A percentile compares a stretch with the other conserved stretches of the same genome.
phyloP scores from a whole-genome alignment of 2,113 vertebrate genomes.

The Dicentrarchus labrax region DNA sequence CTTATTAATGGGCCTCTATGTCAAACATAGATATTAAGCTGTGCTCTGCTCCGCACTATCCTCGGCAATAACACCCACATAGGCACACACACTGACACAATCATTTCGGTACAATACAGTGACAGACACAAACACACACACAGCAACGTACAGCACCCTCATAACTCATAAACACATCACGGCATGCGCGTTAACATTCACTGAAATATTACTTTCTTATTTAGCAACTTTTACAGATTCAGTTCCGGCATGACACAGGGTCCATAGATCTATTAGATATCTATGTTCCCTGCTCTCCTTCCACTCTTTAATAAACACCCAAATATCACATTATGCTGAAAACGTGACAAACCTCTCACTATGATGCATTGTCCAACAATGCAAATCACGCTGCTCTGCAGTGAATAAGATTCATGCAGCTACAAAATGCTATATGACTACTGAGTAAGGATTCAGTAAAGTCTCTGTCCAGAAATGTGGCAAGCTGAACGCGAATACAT shows the following conservation, averaged over 20 bases:
- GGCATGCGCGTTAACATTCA: constrained; percentile 27
- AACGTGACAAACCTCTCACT: constrained; percentile 56
- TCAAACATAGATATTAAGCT: constrained; percentile 91
- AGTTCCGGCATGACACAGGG: constrained; percentile 49
- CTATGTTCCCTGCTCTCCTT: constrained; percentile 40
- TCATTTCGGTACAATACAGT: constrained; percentile 55
- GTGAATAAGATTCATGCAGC: constrained; percentile 3
- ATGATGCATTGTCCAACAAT: constrained; percentile 56
- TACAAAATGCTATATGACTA: constrained; percentile 21
- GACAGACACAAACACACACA: constrained; percentile 59
- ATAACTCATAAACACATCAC: constrained; percentile 65
- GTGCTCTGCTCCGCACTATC: constrained; percentile 75
- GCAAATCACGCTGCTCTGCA: constrained; percentile 42
- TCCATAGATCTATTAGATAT: constrained; percentile 59
- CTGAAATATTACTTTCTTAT: constrained; percentile 74
- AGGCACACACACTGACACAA: constrained; percentile 45
- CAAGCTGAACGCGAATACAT: neutral
- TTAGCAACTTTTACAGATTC: constrained; percentile 68
- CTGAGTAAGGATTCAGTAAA: constrained; percentile 21
- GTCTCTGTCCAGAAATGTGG: constrained; percentile 27
- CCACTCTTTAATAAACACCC: constrained; percentile 59
- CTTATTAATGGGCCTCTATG: constrained; percentile 90
- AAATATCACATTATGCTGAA: constrained; percentile 50
- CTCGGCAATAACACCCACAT: constrained; percentile 70
- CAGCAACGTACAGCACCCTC: neutral